phyloP scores from a whole-genome alignment of 2,888 invertebrate genomes.

The Ochropleura plecta region DNA sequence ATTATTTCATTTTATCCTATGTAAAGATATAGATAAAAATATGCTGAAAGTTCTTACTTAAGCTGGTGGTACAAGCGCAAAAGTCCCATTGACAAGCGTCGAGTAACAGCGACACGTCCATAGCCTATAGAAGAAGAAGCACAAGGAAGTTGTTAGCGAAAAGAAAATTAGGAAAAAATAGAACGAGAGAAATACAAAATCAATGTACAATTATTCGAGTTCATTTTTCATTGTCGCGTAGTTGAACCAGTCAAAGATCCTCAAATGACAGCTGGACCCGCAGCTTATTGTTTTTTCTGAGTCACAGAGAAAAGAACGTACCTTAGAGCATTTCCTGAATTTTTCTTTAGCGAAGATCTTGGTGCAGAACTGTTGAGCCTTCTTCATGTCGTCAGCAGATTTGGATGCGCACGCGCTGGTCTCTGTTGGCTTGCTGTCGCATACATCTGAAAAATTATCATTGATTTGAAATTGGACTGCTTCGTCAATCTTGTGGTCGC shows the following conservation, averaged over 20 bases:
- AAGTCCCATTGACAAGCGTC: slow-evolving; percentile 95
- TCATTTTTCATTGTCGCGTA: too few species aligned
- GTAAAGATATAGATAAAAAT: too few species aligned
- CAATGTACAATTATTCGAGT: too few species aligned
- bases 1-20: too few species aligned
- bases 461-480: background rate
- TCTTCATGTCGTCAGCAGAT: slow-evolving; percentile 76
- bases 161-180: background rate
- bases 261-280: too few species aligned
- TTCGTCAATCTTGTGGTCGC: too few species aligned
- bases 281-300: too few species aligned
- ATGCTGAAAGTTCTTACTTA: slow-evolving; percentile 69
- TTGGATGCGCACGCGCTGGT: slow-evolving; percentile 86
- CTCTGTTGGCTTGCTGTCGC: slow-evolving; percentile 88
- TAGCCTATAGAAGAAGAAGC: slow-evolving; percentile 80
- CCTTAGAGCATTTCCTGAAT: slow-evolving; percentile 91
- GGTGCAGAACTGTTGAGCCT: slow-evolving; percentile 91
- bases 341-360: slow-evolving; percentile 92
- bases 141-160: background rate
- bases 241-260: too few species aligned
- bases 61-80: slow-evolving; percentile 91
- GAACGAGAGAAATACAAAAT: background rate
- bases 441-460: slow-evolving; percentile 85
- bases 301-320: slow-evolving; percentile 1
- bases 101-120: slow-evolving; percentile 92